Evolutionary conservation across 2,113 vertebrate genomes (phyloP), one percentile per base, ranked within the genome.

Genomic region (Dascyllus trimaculatus): DNA sequence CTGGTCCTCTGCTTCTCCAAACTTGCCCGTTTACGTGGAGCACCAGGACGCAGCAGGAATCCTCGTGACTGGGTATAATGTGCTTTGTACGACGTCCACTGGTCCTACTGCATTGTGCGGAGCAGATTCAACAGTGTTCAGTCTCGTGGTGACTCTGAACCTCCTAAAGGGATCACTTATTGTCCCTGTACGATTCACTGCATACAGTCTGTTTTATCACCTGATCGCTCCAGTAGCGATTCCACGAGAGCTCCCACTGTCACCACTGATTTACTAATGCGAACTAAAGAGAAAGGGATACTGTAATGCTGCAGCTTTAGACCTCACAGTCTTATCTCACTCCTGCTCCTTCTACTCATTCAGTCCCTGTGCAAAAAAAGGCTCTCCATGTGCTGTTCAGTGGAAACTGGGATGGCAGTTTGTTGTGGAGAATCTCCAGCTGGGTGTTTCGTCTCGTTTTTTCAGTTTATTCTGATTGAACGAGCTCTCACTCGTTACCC

Each of bases 311-410:
- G 53, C 71, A 61, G 69, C 64, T 43, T 75, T 7, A 35, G n/a
- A 45, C 25, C 66, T 79, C 52, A 40, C 38, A 29, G 51, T 60
- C 43, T 51, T 19, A 15, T 11, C 18, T 29, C 61, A 3, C 43
- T 60, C 57, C 29, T 17, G 35, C 29, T 70, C 38, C 58, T 57
- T 64, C 74, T 75, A 61, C 75, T 54, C 69, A 75, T 69, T 89
- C 51, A 54, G n/a, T 58, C 71, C 0, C 11, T 89, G 86, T 86
- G 88, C 86, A 87, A 78, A 1, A 11, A 32, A 15, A 22, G 26
- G 38, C 61, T 73, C 71, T 70, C 45, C 25, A 2, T 21, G n/a
- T 77, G 71, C 43, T 82, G 60, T 32, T 70, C 38, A 7, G 45
- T 18, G 14, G 58, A 71, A 25, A 10, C 63, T 13, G 60, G 76